These are phyloP conservation scores for Centropus bengalensis DNA, from an alignment of 2,113 vertebrate genomes.

Conservation along the genomic window DNA sequence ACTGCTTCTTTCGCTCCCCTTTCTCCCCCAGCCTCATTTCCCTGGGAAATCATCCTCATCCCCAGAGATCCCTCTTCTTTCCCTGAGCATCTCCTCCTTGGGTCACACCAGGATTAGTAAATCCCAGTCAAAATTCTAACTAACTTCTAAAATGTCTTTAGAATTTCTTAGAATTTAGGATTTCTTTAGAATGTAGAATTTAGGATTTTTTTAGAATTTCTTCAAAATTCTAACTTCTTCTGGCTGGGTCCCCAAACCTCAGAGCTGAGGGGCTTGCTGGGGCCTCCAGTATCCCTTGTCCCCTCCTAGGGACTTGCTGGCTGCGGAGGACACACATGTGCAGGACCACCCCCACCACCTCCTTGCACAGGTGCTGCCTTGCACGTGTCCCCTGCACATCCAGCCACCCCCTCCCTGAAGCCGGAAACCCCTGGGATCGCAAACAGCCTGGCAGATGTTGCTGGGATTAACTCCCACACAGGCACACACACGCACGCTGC, in stretches of 20 bases:
- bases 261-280: not conserved
- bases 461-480: slow-evolving; percentile 31
- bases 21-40: slow-evolving; percentile 53
- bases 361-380: not conserved
- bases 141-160: too few relatives aligned
- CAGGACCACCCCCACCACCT: not conserved
- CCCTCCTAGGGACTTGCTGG: not conserved
- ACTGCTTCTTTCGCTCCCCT: not conserved
- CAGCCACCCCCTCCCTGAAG: not conserved
- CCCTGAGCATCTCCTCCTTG: not conserved
- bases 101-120: not conserved
- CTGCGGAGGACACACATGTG: fast-evolving
- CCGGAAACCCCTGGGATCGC: fast-evolving
- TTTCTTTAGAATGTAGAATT: too few relatives aligned
- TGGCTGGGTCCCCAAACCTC: not conserved
- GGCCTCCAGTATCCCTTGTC: not conserved
- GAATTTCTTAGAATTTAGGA: too few relatives aligned
- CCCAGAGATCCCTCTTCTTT: not conserved
- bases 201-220: too few relatives aligned
- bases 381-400: not conserved
- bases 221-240: not conserved
- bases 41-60: slow-evolving; percentile 43
- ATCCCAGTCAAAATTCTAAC: not conserved
- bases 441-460: slow-evolving; percentile 45
- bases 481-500: not conserved